Percentiles rank a stretch among this genome's conserved stretches.
These are phyloP conservation scores for Heliconius ethilla DNA, from an alignment of 2,888 invertebrate species.

Conservation along the genomic window DNA sequence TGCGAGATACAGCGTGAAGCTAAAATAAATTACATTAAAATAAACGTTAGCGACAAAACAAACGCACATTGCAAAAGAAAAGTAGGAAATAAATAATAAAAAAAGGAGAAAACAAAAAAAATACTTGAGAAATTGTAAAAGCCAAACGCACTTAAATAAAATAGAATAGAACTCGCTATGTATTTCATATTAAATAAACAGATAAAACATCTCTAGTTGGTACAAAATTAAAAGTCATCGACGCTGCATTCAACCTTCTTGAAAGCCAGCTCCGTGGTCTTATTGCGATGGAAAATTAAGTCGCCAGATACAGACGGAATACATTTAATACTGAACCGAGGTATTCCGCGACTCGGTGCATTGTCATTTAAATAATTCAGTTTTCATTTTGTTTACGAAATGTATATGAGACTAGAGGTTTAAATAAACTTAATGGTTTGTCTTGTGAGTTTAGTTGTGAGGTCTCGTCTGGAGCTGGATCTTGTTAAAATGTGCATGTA, in stretches of 20 bases:
- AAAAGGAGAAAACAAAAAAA: not conserved
- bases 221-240: conserved; percentile 24
- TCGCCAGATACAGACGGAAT: conserved; percentile 25
- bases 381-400: too few relatives aligned
- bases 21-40: not conserved
- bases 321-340: conserved; percentile 20
- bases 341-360: not conserved
- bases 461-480: not conserved
- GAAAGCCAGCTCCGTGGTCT: conserved; percentile 24
- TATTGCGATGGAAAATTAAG: conserved; percentile 31
- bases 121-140: not conserved
- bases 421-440: not conserved
- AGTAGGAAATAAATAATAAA: not conserved
- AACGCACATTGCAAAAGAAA: not conserved
- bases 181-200: conserved; percentile 18
- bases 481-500: not conserved
- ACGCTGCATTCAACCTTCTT: conserved; percentile 30
- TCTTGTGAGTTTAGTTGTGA: too few relatives aligned
- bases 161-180: conserved; percentile 1
- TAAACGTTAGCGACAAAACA: too few relatives aligned
- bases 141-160: not conserved
- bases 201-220: conserved; percentile 7
- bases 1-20: not conserved
- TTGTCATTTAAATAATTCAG: conserved; percentile 28
- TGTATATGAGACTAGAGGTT: not conserved